These are phyloP conservation scores for Eupithecia exiguata DNA, from an alignment of 2,888 invertebrate species.

Conservation along the genomic window DNA sequence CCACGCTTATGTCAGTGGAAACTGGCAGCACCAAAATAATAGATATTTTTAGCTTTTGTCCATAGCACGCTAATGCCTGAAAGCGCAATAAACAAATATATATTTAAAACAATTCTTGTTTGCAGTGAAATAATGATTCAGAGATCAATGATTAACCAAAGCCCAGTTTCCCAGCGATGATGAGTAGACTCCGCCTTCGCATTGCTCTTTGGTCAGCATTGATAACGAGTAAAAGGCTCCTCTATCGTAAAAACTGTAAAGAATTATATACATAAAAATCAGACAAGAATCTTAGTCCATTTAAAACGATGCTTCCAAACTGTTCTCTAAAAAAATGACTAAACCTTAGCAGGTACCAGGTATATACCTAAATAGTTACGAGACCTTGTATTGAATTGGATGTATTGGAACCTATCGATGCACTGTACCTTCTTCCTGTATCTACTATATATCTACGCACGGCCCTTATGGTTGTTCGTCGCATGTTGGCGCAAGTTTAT, in stretches of 20 bases:
- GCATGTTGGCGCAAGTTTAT: no score
- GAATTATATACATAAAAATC: neutral
- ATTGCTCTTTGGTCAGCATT: constrained; percentile 87
- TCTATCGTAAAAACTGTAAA: constrained; percentile 91
- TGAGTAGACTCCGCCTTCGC: constrained; percentile 89
- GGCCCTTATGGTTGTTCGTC: no score
- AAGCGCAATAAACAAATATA: constrained; percentile 5
- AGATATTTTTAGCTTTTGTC: constrained; percentile 85
- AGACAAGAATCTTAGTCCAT: no score
- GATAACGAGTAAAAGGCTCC: constrained; percentile 92
- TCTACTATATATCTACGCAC: no score
- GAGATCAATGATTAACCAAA: constrained; percentile 64
- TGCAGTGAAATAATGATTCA: neutral
- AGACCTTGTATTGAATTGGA: no score
- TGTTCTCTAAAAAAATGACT: neutral
- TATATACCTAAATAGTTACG: no score
- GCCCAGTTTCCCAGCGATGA: constrained; percentile 97
- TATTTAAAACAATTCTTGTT: neutral
- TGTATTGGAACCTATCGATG: no score
- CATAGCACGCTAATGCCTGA: constrained; percentile 87
- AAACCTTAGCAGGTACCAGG: no score
- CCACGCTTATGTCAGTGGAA: constrained; percentile 91
- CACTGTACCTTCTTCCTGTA: no score
- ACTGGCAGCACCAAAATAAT: constrained; percentile 94
- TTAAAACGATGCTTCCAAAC: neutral